Evolutionary conservation across 30 jellyfish, hydroid and myxozoan genomes (phyloP), one percentile per base, ranked within the genome.

Genomic region (Cassiopea andromeda): DNA sequence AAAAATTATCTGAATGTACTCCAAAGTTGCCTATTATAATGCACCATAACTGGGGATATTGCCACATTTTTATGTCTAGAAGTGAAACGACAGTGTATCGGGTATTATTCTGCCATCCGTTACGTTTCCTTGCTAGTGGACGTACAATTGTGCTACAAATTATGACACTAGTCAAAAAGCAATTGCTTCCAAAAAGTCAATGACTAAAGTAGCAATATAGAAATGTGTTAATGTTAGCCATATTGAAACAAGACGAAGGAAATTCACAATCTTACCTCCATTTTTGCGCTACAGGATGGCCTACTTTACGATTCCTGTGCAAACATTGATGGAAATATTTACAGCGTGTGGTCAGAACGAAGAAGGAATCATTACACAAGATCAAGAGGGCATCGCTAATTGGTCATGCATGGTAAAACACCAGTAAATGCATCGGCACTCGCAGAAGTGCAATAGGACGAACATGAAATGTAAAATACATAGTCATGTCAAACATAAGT

Each of bases 291-390:
- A 60, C 18, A 82, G 90, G 90, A 82, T 82, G 90, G 90, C 90
- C 90, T 82, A 82, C 90, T 43, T 82, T 82, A 82, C 75, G 83
- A 82, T 54, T 70, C 81, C 69, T 82, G 70, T 70, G 79, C 90
- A 79, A 82, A 82, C 90, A 82, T 82, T 67, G 48, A 82, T 79
- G 75, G 74, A 85, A 85, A 85, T 85, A 85, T 85, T 85, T 85
- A 85, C 93, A 54, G 69, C 77, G 77, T 85, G 93, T 85, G 93
- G 78, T 85, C 93, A 85, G 80, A 73, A 48, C 81, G 75, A 68
- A 85, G 69, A 85, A 60, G 82, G 71, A 85, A 54, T 85, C 93
- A 85, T 74, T 85, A 72, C 93, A 85, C 93, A 85, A 85, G 93
- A 73, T 85, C 85, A 75, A 75, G 58, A 75, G 93, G 82, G 75